A percentile compares a stretch with the other conserved stretches of the same genome.
phyloP scores from a whole-genome alignment of 2,888 invertebrate genomes.

The Autographa pulchrina region DNA sequence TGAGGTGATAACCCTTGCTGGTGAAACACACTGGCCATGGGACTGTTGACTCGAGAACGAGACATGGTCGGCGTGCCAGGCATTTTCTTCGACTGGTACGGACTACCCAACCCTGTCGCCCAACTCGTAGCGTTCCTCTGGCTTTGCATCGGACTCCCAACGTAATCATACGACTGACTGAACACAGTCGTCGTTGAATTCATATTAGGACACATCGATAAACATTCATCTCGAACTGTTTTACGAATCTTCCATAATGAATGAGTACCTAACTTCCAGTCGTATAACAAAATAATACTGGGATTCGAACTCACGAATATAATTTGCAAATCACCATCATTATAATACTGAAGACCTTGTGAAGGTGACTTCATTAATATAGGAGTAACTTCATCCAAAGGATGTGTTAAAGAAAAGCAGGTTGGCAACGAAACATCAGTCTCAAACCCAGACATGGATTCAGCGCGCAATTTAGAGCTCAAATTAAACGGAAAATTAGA shows the following conservation, averaged over 20 bases:
- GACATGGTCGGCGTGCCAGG: conserved; percentile 72
- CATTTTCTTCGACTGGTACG: conserved; percentile 77
- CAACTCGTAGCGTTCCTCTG: conserved; percentile 78
- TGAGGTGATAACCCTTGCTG: conserved; percentile 86
- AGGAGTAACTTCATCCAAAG: conserved; percentile 97
- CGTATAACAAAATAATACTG: conserved; percentile 95
- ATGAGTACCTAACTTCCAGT: conserved; percentile 93
- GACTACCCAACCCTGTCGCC: conserved; percentile 79
- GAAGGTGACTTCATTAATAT: conserved; percentile 92
- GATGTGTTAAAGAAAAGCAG: conserved; percentile 96
- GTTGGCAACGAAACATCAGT: conserved; percentile 91
- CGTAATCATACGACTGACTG: conserved; percentile 83
- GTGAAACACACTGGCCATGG: conserved; percentile 84
- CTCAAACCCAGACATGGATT: conserved; percentile 79
- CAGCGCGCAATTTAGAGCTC: conserved; percentile 79
- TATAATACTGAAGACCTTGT: conserved; percentile 89
- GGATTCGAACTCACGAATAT: conserved; percentile 94
- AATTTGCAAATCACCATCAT: conserved; percentile 91
- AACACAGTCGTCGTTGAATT: conserved; percentile 81
- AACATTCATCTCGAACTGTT: conserved; percentile 92
- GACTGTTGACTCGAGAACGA: conserved; percentile 81
- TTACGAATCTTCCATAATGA: conserved; percentile 95
- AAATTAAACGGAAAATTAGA: conserved; percentile 74
- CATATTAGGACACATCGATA: conserved; percentile 89
- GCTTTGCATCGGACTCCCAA: conserved; percentile 81